Conservation (phyloP, 1,140 invertebrate species). For the Megathymus violae region DNA sequence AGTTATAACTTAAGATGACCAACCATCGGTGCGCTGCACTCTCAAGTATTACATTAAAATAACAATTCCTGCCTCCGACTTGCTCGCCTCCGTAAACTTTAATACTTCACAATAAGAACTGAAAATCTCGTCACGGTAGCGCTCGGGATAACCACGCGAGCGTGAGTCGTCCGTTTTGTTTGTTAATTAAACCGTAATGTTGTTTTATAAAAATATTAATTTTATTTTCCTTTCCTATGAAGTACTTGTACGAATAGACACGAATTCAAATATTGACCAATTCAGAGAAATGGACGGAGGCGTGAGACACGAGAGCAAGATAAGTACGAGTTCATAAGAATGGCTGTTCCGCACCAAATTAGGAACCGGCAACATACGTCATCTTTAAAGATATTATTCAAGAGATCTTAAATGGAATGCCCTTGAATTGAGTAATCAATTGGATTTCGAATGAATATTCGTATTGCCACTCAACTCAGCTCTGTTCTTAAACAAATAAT, state of each 20-base stretch:
- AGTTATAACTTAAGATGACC: constrained; percentile 77
- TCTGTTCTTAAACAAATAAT: too few species aligned
- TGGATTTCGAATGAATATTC: too few species aligned
- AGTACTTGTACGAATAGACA: constrained; percentile 6
- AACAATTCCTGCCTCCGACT: constrained; percentile 59
- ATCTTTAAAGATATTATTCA: constrained; percentile 47
- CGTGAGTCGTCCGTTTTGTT: constrained; percentile 47
- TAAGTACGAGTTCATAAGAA: constrained; percentile 30
- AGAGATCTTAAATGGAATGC: constrained; percentile 32
- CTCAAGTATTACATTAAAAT: constrained; percentile 73
- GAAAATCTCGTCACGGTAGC: constrained; percentile 38
- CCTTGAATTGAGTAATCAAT: too few species aligned
- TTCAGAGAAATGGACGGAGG: constrained; percentile 38
- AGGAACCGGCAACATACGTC: constrained; percentile 33
- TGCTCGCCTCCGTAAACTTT: constrained; percentile 41
- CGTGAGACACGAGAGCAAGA: constrained; percentile 48
- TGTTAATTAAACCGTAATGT: constrained; percentile 64
- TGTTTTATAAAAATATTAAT: constrained; percentile 15
- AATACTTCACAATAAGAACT: constrained; percentile 51
- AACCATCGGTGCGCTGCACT: constrained; percentile 51
- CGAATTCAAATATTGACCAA: constrained; percentile 17
- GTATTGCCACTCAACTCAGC: too few species aligned
- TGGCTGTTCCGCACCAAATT: constrained; percentile 36
- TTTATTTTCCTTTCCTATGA: constrained; percentile 14
- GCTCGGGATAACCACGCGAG: constrained; percentile 32